Percentiles rank a stretch among this genome's conserved stretches.
These are phyloP conservation scores for Parasteatoda lunata DNA, from an alignment of 2,888 invertebrate genomes.

Conservation along the genomic window DNA sequence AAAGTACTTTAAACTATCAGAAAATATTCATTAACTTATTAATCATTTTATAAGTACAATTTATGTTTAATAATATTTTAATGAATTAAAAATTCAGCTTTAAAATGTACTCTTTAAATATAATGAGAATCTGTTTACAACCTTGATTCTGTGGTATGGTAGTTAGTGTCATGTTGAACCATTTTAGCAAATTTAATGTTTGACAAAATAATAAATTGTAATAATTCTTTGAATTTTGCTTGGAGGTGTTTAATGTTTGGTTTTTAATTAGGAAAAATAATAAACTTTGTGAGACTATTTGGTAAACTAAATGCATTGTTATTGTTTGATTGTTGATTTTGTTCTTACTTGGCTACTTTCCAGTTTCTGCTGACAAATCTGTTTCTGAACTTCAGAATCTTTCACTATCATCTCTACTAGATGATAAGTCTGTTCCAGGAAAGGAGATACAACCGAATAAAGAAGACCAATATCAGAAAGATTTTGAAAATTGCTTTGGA, in stretches of 20 bases:
- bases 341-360: background rate
- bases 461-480: conserved; percentile 31
- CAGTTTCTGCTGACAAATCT: conserved; percentile 30
- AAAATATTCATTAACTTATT: too few relatives aligned
- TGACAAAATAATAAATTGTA: background rate
- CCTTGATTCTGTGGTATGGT: too few relatives aligned
- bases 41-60: too few relatives aligned
- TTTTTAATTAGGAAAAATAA: background rate
- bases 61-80: too few relatives aligned
- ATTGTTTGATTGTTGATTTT: background rate
- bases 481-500: conserved; percentile 50
- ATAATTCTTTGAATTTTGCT: background rate
- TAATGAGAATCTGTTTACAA: too few relatives aligned
- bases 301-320: too few relatives aligned
- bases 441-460: conserved; percentile 16
- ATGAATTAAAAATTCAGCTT: too few relatives aligned
- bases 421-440: conserved; percentile 26
- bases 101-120: too few relatives aligned
- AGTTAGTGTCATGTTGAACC: too few relatives aligned
- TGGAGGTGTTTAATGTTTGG: background rate
- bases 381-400: background rate
- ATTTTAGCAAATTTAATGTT: too few relatives aligned
- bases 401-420: background rate
- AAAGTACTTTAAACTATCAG: too few relatives aligned
- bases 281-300: background rate